Evolutionary conservation across 2,888 invertebrate species (phyloP).

Genomic region (Mayetiola destructor): DNA sequence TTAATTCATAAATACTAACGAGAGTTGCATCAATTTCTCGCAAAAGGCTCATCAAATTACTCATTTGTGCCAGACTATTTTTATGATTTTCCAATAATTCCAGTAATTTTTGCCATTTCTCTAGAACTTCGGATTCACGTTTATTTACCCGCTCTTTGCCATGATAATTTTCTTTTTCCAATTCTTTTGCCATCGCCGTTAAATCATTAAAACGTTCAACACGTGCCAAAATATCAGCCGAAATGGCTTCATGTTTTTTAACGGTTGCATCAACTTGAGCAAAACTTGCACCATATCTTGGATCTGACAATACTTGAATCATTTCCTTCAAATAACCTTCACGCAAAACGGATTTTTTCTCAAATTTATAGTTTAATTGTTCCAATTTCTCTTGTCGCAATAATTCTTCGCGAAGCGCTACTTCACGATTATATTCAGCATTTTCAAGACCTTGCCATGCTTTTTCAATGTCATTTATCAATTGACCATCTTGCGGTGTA

Average conservation of each 20-base stretch:
- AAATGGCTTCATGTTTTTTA: conserved; percentile 96
- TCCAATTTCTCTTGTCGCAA: conserved; percentile 84
- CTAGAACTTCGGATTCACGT: conserved; percentile 52
- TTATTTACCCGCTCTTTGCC: conserved; percentile 56
- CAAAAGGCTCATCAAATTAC: conserved; percentile 72
- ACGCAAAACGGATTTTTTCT: conserved; percentile 83
- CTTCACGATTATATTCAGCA: conserved; percentile 87
- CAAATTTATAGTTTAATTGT: conserved; percentile 89
- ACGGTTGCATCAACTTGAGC: conserved; percentile 92
- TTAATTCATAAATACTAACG: conserved; percentile 64
- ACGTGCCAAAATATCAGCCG: conserved; percentile 85
- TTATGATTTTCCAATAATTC: conserved; percentile 73
- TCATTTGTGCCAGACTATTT: conserved; percentile 58
- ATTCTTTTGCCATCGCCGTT: conserved; percentile 82
- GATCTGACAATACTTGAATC: conserved; percentile 87
- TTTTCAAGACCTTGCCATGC: conserved; percentile 87
- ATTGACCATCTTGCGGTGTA: conserved; percentile 72
- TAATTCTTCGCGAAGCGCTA: conserved; percentile 80
- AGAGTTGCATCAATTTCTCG: conserved; percentile 84
- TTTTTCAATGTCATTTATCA: conserved; percentile 88
- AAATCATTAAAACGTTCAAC: conserved; percentile 90
- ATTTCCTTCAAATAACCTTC: conserved; percentile 95
- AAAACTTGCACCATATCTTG: conserved; percentile 77
- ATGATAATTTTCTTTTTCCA: conserved; percentile 83
- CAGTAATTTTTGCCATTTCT: conserved; percentile 76